A percentile compares a stretch with the other conserved stretches of the same genome.
phyloP scores from a whole-genome alignment of 2,797 vertebrate species.

The Anomalospiza imberbis region DNA sequence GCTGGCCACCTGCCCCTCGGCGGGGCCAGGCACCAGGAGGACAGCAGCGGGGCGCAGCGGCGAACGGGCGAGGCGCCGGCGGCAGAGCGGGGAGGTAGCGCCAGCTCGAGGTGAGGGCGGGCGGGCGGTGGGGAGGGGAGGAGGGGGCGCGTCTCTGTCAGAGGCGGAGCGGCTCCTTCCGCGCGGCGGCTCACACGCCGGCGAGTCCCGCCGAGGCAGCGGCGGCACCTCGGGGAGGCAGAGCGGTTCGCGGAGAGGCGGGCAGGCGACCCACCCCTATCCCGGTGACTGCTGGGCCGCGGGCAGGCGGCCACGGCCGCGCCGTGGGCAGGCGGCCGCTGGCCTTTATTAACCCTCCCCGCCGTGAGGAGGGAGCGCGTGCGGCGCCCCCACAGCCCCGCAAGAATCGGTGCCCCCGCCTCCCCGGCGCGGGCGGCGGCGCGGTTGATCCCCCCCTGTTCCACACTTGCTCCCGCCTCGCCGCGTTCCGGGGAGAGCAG shows the following conservation, averaged over 20 bases:
- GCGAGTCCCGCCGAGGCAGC: background rate
- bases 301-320: too few species aligned
- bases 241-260: background rate
- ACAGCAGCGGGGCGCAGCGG: background rate
- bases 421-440: background rate
- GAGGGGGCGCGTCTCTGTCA: background rate
- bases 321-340: background rate
- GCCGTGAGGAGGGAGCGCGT: background rate
- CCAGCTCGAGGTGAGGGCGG: constrained; percentile 31
- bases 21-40: background rate
- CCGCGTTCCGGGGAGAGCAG: background rate
- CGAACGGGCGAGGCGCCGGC: background rate
- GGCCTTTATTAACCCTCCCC: background rate
- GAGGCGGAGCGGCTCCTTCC: constrained; percentile 22
- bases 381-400: background rate
- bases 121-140: background rate
- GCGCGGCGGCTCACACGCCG: background rate
- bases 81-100: background rate
- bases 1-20: background rate
- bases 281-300: background rate
- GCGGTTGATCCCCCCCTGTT: too few species aligned
- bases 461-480: background rate
- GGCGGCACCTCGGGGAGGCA: background rate
- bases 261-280: background rate
- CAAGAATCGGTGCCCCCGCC: background rate